Conservation (phyloP, 2,888 invertebrate genomes). For the Amblyteles armatorius region DNA sequence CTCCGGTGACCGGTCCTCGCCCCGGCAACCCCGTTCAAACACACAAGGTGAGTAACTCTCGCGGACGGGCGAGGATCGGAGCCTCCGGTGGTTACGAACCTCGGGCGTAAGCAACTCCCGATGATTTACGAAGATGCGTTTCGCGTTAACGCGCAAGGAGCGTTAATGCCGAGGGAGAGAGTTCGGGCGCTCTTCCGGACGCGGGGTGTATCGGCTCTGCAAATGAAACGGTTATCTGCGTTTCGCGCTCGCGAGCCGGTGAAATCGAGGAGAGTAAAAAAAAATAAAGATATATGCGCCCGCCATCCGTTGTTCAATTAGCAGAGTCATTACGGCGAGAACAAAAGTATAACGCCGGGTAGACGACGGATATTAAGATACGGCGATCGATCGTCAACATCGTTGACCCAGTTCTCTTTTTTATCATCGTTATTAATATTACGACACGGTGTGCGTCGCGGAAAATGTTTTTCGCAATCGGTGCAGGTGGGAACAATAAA, state of each 20-base stretch:
- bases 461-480: constrained; percentile 1
- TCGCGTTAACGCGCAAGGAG: constrained; percentile 50
- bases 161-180: constrained; percentile 34
- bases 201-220: constrained; percentile 51
- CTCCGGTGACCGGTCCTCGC: constrained; percentile 21
- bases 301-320: constrained; percentile 38
- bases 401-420: constrained; percentile 62
- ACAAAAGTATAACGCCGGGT: constrained; percentile 41
- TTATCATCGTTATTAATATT: constrained; percentile 30
- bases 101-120: constrained; percentile 10
- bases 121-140: constrained; percentile 58
- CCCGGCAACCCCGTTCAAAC: constrained; percentile 8
- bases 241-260: not conserved
- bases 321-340: constrained; percentile 49
- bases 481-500: not conserved
- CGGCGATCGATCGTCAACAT: constrained; percentile 64
- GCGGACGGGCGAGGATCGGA: constrained; percentile 9
- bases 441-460: not conserved
- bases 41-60: constrained; percentile 24
- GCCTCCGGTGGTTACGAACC: not conserved
- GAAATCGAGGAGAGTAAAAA: constrained; percentile 23
- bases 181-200: constrained; percentile 25
- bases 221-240: constrained; percentile 62
- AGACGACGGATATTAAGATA: constrained; percentile 37
- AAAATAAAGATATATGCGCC: constrained; percentile 11